Percentiles rank a stretch among this genome's conserved stretches.
Evolutionary conservation across 2,888 invertebrate genomes (phyloP).

Genomic region (Drosophila pegasa): DNA sequence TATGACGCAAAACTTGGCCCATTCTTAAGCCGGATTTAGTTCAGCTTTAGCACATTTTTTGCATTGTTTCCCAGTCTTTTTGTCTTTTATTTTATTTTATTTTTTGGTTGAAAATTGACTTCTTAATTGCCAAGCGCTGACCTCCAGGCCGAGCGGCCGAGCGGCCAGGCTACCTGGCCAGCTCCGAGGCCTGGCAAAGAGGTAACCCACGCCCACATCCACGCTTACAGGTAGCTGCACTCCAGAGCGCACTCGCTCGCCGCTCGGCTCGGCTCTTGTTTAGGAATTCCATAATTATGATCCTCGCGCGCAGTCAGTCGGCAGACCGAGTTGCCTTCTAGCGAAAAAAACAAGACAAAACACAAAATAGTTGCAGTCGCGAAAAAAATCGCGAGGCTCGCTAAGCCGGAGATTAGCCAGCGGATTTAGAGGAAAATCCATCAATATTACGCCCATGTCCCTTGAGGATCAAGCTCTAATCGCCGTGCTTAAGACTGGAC

Average conservation of each 20-base stretch:
- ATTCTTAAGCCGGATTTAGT: conserved; percentile 80
- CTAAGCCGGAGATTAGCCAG: conserved; percentile 70
- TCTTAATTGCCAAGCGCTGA: conserved; percentile 71
- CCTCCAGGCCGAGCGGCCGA: conserved; percentile 33
- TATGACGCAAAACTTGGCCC: conserved; percentile 68
- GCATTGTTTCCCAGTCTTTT: conserved; percentile 63
- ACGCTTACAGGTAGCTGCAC: conserved; percentile 72
- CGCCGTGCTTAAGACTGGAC: conserved; percentile 67
- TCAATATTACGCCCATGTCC: conserved; percentile 78
- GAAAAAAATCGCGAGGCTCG: conserved; percentile 70
- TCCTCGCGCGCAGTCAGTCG: conserved; percentile 57
- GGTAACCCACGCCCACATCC: conserved; percentile 74
- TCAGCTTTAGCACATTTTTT: conserved; percentile 73
- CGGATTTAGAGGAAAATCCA: conserved; percentile 81
- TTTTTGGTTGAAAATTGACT: conserved; percentile 74
- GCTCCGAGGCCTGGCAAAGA: conserved; percentile 46
- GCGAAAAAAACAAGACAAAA: conserved; percentile 56
- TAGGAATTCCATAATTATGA: conserved; percentile 82
- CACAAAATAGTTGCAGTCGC: conserved; percentile 47
- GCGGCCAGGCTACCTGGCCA: conserved; percentile 27
- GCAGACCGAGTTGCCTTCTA: conserved; percentile 57
- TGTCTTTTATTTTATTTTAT: conserved; percentile 42
- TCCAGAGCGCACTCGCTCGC: conserved; percentile 13
- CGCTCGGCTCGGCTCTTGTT: conserved; percentile 61
- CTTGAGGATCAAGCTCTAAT: conserved; percentile 75